phyloP scores from a whole-genome alignment of 2,113 vertebrate species.

The Solea solea region DNA sequence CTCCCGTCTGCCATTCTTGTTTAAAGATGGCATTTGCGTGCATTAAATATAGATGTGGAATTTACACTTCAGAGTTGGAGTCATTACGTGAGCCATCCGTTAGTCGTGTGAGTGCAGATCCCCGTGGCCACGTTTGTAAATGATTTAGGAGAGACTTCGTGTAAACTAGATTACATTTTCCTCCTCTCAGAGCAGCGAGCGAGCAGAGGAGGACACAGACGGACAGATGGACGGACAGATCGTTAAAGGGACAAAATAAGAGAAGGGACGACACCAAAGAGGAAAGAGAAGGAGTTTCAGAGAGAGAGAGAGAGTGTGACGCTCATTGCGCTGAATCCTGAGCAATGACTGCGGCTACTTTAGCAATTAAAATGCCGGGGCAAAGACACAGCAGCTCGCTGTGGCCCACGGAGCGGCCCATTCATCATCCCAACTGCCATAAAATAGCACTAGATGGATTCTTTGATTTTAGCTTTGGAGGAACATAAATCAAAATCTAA shows the following conservation, averaged over 20 bases:
- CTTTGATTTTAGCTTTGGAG: constrained; percentile 99
- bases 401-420: constrained; percentile 98
- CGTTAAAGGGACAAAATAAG: constrained; percentile 42
- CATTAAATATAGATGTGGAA: constrained; percentile 76
- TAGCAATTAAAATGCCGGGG: constrained; percentile 99
- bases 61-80: constrained; percentile 76
- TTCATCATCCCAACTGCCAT: constrained; percentile 99
- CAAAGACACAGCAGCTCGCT: constrained; percentile 99
- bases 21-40: constrained; percentile 68
- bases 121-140: constrained; percentile 73
- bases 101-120: constrained; percentile 66
- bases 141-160: constrained; percentile 72
- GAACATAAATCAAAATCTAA: constrained; percentile 99
- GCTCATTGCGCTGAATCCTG: constrained; percentile 91
- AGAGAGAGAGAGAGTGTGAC: constrained; percentile 69
- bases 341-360: constrained; percentile 99
- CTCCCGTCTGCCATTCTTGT: constrained; percentile 60
- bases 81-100: constrained; percentile 76
- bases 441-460: constrained; percentile 99
- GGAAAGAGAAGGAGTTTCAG: constrained; percentile 43
- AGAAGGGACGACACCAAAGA: constrained; percentile 42
- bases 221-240: constrained; percentile 28
- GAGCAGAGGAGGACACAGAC: not conserved
- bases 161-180: constrained; percentile 71
- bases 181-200: constrained; percentile 46